These are phyloP conservation scores for Amphipoea oculea DNA, from an alignment of 2,888 invertebrate species.

Conservation along the genomic window DNA sequence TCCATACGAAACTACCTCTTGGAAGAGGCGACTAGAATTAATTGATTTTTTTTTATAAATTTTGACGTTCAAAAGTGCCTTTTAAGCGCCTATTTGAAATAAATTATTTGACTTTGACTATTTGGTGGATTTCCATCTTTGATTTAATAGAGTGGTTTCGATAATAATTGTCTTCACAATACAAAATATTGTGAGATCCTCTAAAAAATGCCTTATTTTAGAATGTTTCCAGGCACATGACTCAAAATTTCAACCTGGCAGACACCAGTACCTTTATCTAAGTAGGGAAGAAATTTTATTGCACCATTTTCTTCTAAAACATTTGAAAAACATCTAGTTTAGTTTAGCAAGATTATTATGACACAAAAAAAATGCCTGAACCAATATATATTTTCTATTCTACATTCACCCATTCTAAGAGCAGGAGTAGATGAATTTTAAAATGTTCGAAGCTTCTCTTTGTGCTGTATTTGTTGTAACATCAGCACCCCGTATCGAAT, in stretches of 20 bases:
- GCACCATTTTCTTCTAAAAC: neutral
- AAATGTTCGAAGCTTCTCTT: conserved; percentile 62
- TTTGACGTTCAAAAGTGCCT: no score
- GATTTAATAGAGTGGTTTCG: neutral
- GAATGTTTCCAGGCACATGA: neutral
- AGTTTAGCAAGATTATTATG: neutral
- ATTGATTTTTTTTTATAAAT: no score
- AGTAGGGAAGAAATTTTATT: neutral
- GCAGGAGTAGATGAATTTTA: conserved; percentile 66
- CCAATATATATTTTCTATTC: conserved; percentile 6
- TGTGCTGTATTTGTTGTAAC: conserved; percentile 49
- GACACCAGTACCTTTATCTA: neutral
- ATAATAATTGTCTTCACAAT: neutral
- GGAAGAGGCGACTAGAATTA: no score
- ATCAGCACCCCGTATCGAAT: conserved; percentile 45
- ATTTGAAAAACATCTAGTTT: neutral
- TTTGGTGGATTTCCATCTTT: no score
- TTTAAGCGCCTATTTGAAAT: no score
- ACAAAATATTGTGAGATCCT: neutral
- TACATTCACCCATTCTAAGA: conserved; percentile 38
- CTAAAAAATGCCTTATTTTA: neutral
- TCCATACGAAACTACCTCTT: no score
- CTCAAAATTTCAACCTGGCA: neutral
- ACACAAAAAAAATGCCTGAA: neutral
- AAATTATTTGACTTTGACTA: no score